A percentile compares a stretch with the other conserved stretches of the same genome.
Conservation (phyloP, 1,140 invertebrate genomes). For the Drosophila melanogaster region DNA sequence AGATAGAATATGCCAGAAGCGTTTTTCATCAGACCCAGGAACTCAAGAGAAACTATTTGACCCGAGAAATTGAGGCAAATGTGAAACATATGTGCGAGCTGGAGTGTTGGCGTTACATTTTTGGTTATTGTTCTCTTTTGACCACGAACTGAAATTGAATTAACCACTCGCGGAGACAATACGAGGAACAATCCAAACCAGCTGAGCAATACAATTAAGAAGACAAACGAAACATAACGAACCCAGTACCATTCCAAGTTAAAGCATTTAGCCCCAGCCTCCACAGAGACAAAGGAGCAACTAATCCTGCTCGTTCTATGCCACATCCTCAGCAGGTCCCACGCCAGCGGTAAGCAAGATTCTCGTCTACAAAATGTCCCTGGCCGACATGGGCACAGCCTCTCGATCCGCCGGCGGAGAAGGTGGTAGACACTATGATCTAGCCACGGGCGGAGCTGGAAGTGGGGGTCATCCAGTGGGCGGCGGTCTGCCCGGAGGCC, state of each 20-base stretch:
- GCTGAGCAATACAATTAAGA: constrained; percentile 53
- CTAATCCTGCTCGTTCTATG: constrained; percentile 40
- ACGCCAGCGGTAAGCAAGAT: constrained; percentile 62
- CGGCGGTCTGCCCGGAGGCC: constrained; percentile 68
- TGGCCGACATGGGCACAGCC: constrained; percentile 82
- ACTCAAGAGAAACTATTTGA: constrained; percentile 29
- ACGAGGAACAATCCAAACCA: constrained; percentile 34
- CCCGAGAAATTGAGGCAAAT: constrained; percentile 47
- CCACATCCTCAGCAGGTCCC: constrained; percentile 23
- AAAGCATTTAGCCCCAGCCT: constrained; percentile 50
- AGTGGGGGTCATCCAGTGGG: constrained; percentile 33
- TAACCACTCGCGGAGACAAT: constrained; percentile 35
- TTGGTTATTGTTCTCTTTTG: constrained; percentile 50
- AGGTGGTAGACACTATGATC: constrained; percentile 45
- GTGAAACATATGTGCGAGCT: constrained; percentile 66
- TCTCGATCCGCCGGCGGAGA: constrained; percentile 57
- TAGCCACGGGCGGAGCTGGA: constrained; percentile 41
- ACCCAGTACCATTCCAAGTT: constrained; percentile 69
- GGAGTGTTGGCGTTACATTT: constrained; percentile 51
- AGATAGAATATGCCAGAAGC: constrained; percentile 32
- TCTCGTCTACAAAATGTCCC: constrained; percentile 83
- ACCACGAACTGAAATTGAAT: constrained; percentile 59
- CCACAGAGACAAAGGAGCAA: constrained; percentile 22
- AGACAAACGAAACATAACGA: constrained; percentile 34
- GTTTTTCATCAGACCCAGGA: constrained; percentile 13